Conservation (phyloP, 2,113 vertebrate genomes). For the Pachycephala philippinensis region DNA sequence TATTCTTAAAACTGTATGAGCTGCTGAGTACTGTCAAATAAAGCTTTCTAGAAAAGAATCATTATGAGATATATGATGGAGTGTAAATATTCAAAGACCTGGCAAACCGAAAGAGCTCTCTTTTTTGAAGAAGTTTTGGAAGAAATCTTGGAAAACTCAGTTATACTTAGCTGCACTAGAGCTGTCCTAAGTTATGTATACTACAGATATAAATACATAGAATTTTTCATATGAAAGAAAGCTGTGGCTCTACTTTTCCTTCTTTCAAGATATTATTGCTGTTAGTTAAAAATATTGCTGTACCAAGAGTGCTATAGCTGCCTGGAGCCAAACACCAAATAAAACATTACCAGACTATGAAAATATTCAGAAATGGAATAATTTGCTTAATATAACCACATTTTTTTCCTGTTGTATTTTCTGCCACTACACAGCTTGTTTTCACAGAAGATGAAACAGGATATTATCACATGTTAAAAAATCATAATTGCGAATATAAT, state of each 20-base stretch:
- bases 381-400: neutral
- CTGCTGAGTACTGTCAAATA: neutral
- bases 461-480: neutral
- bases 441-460: neutral
- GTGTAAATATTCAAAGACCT: neutral
- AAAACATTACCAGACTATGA: neutral
- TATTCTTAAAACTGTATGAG: neutral
- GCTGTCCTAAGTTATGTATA: neutral
- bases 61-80: neutral
- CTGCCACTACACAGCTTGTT: neutral
- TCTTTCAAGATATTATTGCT: neutral
- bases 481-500: neutral
- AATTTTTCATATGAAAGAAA: neutral
- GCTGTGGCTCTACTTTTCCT: neutral
- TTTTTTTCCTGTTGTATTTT: neutral
- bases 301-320: neutral
- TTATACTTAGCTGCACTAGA: neutral
- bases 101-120: neutral
- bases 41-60: neutral
- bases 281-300: neutral
- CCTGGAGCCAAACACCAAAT: neutral
- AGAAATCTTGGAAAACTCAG: neutral
- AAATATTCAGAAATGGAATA: neutral
- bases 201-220: neutral
- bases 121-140: neutral